Conservation (phyloP, 2,113 vertebrate genomes). For the Peucedramus taeniatus region DNA sequence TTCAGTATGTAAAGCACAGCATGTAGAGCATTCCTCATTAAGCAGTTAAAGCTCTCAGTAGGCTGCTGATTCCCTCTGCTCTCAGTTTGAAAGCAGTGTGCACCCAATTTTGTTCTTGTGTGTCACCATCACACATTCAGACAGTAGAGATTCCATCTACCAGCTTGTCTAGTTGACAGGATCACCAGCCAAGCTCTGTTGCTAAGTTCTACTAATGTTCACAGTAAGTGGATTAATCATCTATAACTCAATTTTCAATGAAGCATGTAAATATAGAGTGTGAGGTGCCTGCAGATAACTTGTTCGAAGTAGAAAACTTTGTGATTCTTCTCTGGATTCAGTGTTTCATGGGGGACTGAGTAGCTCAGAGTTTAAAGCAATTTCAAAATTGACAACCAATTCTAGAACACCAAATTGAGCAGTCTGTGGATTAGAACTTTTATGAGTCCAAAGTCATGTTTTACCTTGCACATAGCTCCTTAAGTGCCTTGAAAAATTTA, state of each 20-base stretch:
- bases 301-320: background rate
- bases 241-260: background rate
- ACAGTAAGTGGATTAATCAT: background rate
- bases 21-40: background rate
- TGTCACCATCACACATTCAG: background rate
- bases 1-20: background rate
- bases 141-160: background rate
- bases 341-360: background rate
- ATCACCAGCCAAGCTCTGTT: background rate
- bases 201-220: background rate
- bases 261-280: background rate
- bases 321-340: background rate
- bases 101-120: background rate
- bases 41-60: background rate
- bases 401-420: background rate
- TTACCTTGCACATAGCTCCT: background rate
- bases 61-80: background rate
- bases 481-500: background rate
- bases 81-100: background rate
- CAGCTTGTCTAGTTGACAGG: background rate
- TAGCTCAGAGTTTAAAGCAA: background rate
- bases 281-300: background rate
- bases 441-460: background rate
- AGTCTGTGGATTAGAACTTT: background rate
- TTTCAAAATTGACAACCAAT: background rate